These are phyloP conservation scores for Xenopus laevis DNA, from an alignment of 2,113 vertebrate species.

Conservation along the genomic window DNA sequence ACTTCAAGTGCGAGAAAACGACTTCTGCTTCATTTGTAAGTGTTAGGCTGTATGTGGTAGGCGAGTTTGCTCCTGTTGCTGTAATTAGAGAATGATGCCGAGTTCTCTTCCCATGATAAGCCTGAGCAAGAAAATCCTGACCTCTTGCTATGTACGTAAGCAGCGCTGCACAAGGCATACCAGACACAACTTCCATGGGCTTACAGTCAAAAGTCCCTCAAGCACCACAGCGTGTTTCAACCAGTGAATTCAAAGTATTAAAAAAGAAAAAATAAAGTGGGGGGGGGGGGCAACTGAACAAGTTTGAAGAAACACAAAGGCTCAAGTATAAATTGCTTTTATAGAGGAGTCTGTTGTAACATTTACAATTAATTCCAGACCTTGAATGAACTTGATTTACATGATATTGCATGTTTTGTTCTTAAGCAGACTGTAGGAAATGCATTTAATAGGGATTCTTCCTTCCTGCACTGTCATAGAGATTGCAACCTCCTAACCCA, in stretches of 20 bases:
- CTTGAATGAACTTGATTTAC: constrained; percentile 1
- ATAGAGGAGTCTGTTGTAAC: neutral
- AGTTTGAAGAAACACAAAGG: neutral
- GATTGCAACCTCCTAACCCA: no score
- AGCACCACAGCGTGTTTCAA: constrained; percentile 40
- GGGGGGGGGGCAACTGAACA: constrained; percentile 2
- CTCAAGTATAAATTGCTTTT: neutral
- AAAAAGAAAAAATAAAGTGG: neutral
- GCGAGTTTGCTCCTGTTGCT: constrained; percentile 41
- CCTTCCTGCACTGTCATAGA: no score
- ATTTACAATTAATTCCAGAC: constrained; percentile 1
- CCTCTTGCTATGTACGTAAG: constrained; percentile 31
- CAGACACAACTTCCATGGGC: constrained; percentile 39
- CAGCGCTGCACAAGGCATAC: constrained; percentile 13
- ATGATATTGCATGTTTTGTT: neutral
- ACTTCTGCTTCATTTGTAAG: constrained; percentile 33
- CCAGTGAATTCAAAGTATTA: constrained; percentile 18
- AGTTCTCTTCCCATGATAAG: constrained; percentile 26
- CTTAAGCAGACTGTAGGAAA: neutral
- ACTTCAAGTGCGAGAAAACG: constrained; percentile 26
- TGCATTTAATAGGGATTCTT: no score
- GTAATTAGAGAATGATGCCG: constrained; percentile 29
- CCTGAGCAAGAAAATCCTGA: constrained; percentile 15
- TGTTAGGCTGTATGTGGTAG: constrained; percentile 16
- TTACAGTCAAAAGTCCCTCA: constrained; percentile 40